Evolutionary conservation across 1,140 invertebrate species (phyloP).

Genomic region (Neelides sp.): DNA sequence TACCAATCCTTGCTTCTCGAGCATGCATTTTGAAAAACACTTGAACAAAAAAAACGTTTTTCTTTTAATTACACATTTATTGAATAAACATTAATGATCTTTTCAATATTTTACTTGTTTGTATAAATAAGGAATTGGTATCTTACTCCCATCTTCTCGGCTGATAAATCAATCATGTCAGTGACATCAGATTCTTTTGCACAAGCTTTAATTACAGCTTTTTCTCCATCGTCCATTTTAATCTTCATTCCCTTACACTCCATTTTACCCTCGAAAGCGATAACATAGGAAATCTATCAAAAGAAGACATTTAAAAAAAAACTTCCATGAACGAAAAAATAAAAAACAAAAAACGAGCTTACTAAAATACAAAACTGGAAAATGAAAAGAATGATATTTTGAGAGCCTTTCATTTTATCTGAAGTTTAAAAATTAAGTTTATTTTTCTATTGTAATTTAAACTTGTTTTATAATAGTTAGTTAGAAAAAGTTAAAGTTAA

Average conservation of each 20-base stretch:
- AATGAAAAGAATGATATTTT: not conserved
- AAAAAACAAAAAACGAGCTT: not conserved
- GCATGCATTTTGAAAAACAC: constrained; percentile 13
- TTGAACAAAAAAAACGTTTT: too few relatives aligned
- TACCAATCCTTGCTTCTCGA: constrained; percentile 10
- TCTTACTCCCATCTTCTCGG: constrained; percentile 5
- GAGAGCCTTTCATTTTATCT: not conserved
- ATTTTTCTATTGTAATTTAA: too few relatives aligned
- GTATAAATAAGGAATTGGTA: not conserved
- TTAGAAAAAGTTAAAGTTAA: too few relatives aligned
- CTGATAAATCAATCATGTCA: constrained; percentile 7
- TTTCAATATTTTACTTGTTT: too few relatives aligned
- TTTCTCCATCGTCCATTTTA: constrained; percentile 15
- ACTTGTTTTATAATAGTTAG: too few relatives aligned
- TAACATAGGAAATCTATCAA: not conserved
- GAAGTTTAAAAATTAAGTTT: not conserved
- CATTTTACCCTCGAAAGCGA: not conserved
- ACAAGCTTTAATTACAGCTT: constrained; percentile 15
- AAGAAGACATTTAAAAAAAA: not conserved
- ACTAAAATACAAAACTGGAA: not conserved
- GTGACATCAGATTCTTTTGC: constrained; percentile 7
- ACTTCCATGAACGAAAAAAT: not conserved
- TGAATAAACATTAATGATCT: too few relatives aligned
- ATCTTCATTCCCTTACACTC: constrained; percentile 16
- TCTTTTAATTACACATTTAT: too few relatives aligned